phyloP scores from a whole-genome alignment of 2,888 invertebrate genomes.

The Ophion ventricosus region DNA sequence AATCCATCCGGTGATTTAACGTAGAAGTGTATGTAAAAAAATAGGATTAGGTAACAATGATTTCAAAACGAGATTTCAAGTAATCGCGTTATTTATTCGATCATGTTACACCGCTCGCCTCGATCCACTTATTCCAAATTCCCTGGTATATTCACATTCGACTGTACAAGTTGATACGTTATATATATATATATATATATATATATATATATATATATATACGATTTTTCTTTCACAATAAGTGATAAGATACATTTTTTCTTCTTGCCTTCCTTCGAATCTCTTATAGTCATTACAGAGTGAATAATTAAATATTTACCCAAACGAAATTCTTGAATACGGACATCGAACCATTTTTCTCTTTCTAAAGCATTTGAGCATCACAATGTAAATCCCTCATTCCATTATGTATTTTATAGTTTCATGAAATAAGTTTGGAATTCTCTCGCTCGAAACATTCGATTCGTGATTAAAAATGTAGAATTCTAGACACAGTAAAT shows the following conservation, averaged over 20 bases:
- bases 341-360: constrained; percentile 62
- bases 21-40: constrained; percentile 61
- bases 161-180: constrained; percentile 62
- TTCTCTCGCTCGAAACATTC: constrained; percentile 46
- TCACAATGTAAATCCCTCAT: constrained; percentile 62
- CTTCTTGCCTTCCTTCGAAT: constrained; percentile 30
- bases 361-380: constrained; percentile 68
- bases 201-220: neutral
- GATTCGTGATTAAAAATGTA: constrained; percentile 65
- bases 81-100: constrained; percentile 61
- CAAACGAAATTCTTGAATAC: constrained; percentile 48
- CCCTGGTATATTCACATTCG: constrained; percentile 58
- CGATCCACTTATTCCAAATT: constrained; percentile 53
- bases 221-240: constrained; percentile 22
- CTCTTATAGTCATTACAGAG: constrained; percentile 53
- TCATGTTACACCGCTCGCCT: constrained; percentile 43
- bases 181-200: constrained; percentile 16
- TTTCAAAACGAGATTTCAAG: constrained; percentile 57
- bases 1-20: constrained; percentile 63
- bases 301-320: constrained; percentile 59
- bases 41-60: constrained; percentile 47
- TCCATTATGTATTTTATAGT: constrained; percentile 26
- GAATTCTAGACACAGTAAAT: constrained; percentile 64
- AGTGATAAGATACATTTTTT: constrained; percentile 46
- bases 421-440: constrained; percentile 53